Conservation (phyloP, 1,140 invertebrate species). For the Globodera ellingtonae region DNA sequence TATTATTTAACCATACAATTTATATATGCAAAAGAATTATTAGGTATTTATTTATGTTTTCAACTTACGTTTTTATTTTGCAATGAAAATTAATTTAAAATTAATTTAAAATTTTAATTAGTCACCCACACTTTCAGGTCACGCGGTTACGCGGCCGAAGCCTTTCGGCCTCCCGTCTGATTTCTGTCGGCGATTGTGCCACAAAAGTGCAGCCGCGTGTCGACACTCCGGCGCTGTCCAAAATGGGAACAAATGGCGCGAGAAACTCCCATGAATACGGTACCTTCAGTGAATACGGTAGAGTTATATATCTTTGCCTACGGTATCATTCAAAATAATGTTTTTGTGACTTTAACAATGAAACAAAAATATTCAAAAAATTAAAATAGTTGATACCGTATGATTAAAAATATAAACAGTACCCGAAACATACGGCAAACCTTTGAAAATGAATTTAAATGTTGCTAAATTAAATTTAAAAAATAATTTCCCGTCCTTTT, state of each 20-base stretch:
- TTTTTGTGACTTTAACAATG: no score
- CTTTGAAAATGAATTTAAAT: no score
- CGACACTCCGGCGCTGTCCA: not conserved
- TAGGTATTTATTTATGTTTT: no score
- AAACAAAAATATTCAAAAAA: no score
- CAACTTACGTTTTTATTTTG: no score
- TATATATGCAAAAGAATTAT: no score
- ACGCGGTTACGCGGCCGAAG: slow-evolving; percentile 9
- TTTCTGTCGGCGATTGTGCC: not conserved
- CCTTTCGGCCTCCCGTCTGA: slow-evolving; percentile 23
- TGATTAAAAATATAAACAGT: not conserved
- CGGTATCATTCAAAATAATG: not conserved
- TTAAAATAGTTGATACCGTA: no score
- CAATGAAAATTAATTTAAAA: not conserved
- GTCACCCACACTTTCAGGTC: not conserved
- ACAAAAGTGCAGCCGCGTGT: not conserved
- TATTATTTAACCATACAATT: no score
- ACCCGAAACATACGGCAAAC: no score
- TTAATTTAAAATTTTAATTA: not conserved
- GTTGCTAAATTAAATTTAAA: no score
- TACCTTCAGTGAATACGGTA: not conserved
- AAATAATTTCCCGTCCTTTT: not conserved
- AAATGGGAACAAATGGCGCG: not conserved
- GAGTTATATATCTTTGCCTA: not conserved
- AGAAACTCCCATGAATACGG: not conserved